These are phyloP conservation scores for Poeciliopsis infans DNA, from an alignment of 2,797 vertebrate genomes.

Conservation along the genomic window DNA sequence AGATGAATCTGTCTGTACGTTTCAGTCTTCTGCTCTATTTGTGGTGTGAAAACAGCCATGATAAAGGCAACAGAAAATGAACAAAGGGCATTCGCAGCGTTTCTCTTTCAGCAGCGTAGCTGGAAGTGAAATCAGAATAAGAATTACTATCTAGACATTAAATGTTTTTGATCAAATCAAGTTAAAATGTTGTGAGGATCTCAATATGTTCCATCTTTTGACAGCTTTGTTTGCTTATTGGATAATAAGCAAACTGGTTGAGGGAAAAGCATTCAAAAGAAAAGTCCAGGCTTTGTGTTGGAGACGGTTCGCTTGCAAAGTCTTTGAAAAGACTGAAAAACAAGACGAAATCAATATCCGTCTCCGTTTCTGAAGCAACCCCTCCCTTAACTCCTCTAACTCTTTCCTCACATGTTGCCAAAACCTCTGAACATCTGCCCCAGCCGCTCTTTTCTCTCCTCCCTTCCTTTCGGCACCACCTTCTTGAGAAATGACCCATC, in stretches of 20 bases:
- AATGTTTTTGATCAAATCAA: neutral
- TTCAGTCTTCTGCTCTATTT: conserved; percentile 29
- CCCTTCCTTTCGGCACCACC: neutral
- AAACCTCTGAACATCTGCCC: conserved; percentile 18
- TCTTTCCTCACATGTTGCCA: neutral
- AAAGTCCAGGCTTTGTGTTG: conserved; percentile 21
- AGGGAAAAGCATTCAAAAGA: conserved; percentile 17
- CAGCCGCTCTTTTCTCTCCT: neutral
- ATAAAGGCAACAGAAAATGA: conserved; percentile 11
- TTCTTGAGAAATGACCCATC: conserved; percentile 4
- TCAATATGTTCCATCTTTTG: conserved; percentile 9
- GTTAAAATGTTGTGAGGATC: neutral
- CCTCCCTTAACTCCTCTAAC: neutral
- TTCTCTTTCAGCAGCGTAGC: neutral
- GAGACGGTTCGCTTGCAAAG: conserved; percentile 38
- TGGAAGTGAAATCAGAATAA: neutral
- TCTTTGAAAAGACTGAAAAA: conserved; percentile 54
- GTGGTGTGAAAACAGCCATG: conserved; percentile 22
- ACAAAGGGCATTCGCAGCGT: neutral
- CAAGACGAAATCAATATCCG: conserved; percentile 49
- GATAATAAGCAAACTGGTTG: conserved; percentile 3
- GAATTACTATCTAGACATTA: neutral
- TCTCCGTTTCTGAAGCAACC: conserved; percentile 13
- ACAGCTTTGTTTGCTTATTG: conserved; percentile 35
- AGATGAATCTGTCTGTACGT: conserved; percentile 47